Base-by-base conservation (phyloP, 1,140 invertebrate species). In the Calycopis cecrops region DNA sequence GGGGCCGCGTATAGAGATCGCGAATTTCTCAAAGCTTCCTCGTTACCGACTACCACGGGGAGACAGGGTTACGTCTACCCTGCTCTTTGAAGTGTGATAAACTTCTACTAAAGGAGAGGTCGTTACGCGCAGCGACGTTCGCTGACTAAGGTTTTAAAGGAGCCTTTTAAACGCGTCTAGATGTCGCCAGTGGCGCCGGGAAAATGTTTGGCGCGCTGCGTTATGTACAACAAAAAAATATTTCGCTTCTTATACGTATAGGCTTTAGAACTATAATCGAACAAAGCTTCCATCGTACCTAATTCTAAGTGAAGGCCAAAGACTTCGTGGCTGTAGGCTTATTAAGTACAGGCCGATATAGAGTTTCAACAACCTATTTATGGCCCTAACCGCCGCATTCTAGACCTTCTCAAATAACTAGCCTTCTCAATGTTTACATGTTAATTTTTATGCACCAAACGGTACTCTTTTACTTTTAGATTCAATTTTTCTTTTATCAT, bases 21-120 rank as follows among this genome's bases (percentile, higher is more conserved):
- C 71, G 76, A 83, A 83, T 73, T 85, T 80, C 77, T 76, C 77
- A 85, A 81, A 79, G 79, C 77, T 77, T 79, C 76, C 75, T 73
- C 78, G 73, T 79, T 78, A 76, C 71, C 62, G 65, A 35, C 62
- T 70, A 67, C 68, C 60, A 57, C 57, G 38, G 69, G 74, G 74
- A 70, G 76, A 69, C 66, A 76, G 67, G 76, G 76, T 77, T 71
- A 65, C 69, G 67, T 60, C 52, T 64, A 66, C 69, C 63, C 68
- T 64, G 71, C 62, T 67, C 77, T 77, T 71, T 74, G 72, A 75
- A 79, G 71, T 75, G 78, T 75, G 76, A 79, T 81, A 74, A 75
- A 79, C 73, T 71, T 72, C 55, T 56, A 59, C 50, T 55, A 48
- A 52, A 59, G 53, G 63, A 55, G 58, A 60, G 53, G 58, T 57